Evolutionary conservation across 2,113 vertebrate genomes (phyloP), one percentile per base, ranked within the genome.

Genomic region (Apteryx mantelli): DNA sequence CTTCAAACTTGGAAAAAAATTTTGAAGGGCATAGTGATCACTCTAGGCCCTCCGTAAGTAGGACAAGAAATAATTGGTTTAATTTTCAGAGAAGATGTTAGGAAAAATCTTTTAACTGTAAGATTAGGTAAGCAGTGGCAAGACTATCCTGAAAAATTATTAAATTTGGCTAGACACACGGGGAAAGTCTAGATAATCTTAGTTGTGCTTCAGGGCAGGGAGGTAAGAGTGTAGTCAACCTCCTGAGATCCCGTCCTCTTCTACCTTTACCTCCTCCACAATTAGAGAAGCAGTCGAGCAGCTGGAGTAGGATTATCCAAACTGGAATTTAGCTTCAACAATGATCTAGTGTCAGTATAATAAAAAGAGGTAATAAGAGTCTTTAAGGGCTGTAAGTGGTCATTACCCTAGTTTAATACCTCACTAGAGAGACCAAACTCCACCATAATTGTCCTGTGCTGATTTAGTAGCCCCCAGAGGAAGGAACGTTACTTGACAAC

Each of bases 61-160:
- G 94, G 82, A 53, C 93, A 77, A 84, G 86, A 79, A 89, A 25
- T 64, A 94, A 40, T 50, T 80, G 82, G 44, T 40, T 93, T 91
- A 10, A 58, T 89, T 96, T 94, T 82, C 30, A 82, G 75, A 70
- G 71, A 70, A 82, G 63, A 38, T 80, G 55, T 34, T 91, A 81
- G 82, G 64, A 90, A 86, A 60, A 88, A 88, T 68, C 7, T 70
- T 95, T 77, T 58, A 86, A 79, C 48, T 65, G 42, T 76, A 28
- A 4, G 5, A 60, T 32, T 86, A 50, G 22, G 44, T 77, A 63
- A 53, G 71, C 36, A 65, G 64, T 53, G 24, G 71, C 80, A 88
- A 71, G 26, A 1, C 20, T 87, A 17, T 22, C 15, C n/a, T 50
- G 46, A 74, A 86, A 38, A 83, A 87, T n/a, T 5, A 4, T 53